Conservation (phyloP, 2,113 vertebrate genomes). For the Eolophus roseicapilla region DNA sequence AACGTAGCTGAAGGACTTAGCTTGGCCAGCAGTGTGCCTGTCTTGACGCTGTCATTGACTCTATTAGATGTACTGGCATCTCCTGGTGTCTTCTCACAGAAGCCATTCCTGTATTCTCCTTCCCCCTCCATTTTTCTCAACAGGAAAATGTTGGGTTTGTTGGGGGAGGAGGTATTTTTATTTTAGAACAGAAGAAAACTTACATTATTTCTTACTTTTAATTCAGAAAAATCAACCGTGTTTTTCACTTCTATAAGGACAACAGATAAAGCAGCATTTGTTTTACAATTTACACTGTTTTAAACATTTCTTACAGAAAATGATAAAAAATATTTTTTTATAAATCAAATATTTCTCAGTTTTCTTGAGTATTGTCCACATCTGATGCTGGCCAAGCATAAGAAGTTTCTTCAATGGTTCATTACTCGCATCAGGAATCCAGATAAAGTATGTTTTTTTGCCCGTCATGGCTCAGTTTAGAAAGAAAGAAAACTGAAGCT, state of each 20-base stretch:
- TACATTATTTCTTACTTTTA: neutral
- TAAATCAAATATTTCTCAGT: neutral
- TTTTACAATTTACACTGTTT: neutral
- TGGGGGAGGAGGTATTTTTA: neutral
- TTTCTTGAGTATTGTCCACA: neutral
- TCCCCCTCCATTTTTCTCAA: neutral
- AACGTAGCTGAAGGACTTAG: fast-evolving
- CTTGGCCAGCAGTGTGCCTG: fast-evolving
- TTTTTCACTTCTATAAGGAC: neutral
- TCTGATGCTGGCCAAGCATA: neutral
- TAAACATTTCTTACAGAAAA: neutral
- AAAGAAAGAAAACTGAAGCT: neutral
- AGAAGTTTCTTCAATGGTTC: neutral
- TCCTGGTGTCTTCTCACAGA: neutral
- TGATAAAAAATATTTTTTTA: neutral
- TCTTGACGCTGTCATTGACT: neutral
- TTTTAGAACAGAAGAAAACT: neutral
- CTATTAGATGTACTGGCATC: fast-evolving
- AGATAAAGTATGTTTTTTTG: neutral
- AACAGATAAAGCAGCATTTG: neutral
- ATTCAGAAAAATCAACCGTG: neutral
- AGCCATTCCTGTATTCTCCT: fast-evolving
- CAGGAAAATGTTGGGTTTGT: neutral
- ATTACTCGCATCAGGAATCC: neutral
- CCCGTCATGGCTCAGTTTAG: neutral